These are phyloP conservation scores for Holotrichia oblita DNA, from an alignment of 1,140 invertebrate species.

Conservation along the genomic window DNA sequence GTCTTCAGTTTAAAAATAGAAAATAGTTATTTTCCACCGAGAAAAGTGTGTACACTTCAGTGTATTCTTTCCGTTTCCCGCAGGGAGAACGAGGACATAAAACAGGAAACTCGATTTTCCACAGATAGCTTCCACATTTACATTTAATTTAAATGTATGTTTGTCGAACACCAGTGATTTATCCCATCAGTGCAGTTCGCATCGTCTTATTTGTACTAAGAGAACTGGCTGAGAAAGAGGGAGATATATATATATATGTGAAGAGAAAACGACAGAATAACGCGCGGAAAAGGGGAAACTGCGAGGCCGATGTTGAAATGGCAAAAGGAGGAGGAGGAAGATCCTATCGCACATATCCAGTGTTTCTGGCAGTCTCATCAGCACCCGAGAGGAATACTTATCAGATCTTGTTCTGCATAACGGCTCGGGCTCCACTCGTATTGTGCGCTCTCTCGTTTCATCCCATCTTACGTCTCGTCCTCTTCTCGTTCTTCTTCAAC, in stretches of 20 bases:
- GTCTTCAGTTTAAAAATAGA: too few species aligned
- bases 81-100: too few species aligned
- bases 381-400: constrained; percentile 35
- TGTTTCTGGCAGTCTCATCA: constrained; percentile 36
- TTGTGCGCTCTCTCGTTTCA: neutral
- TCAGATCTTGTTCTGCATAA: constrained; percentile 36
- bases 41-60: too few species aligned
- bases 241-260: neutral
- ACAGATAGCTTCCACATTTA: neutral
- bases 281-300: neutral
- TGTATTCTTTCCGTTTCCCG: too few species aligned
- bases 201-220: neutral
- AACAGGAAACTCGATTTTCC: neutral
- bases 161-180: constrained; percentile 1
- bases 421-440: too few species aligned
- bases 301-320: neutral
- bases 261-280: neutral
- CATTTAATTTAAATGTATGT: constrained; percentile 14
- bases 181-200: neutral
- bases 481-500: neutral
- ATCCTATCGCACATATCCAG: constrained; percentile 21
- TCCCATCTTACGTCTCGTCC: neutral
- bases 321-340: neutral
- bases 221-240: neutral
- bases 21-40: too few species aligned